phyloP scores from a whole-genome alignment of 2,113 vertebrate genomes.

The Glaucidium brasilianum region DNA sequence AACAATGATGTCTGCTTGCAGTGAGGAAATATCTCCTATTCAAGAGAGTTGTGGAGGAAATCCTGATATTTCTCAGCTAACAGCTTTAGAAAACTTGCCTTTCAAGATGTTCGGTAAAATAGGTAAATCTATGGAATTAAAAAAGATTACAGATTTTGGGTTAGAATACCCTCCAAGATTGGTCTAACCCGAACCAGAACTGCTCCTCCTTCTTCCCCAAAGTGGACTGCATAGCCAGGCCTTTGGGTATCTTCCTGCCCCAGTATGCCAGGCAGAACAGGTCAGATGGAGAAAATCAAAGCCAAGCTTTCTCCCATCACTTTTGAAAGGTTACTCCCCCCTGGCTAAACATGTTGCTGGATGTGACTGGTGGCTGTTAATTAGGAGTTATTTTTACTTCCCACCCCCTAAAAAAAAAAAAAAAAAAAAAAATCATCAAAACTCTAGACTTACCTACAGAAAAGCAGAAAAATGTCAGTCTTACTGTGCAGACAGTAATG shows the following conservation, averaged over 20 bases:
- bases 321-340: neutral
- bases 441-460: neutral
- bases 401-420: neutral
- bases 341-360: neutral
- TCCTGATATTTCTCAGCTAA: neutral
- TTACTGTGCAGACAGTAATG: neutral
- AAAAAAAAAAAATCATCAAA: neutral
- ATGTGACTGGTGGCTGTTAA: neutral
- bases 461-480: neutral
- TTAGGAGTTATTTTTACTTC: neutral
- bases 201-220: neutral
- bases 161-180: neutral
- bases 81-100: neutral
- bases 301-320: neutral
- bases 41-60: neutral
- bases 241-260: neutral
- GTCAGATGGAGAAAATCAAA: neutral
- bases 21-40: neutral
- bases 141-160: neutral
- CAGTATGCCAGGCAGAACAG: neutral
- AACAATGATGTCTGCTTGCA: neutral
- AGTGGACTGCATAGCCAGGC: neutral
- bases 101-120: neutral
- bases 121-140: neutral
- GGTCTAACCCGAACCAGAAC: neutral